Evolutionary conservation across 1,140 invertebrate genomes (phyloP), one percentile per base, ranked within the genome.

Genomic region (Cyrtorhinus lividipennis): DNA sequence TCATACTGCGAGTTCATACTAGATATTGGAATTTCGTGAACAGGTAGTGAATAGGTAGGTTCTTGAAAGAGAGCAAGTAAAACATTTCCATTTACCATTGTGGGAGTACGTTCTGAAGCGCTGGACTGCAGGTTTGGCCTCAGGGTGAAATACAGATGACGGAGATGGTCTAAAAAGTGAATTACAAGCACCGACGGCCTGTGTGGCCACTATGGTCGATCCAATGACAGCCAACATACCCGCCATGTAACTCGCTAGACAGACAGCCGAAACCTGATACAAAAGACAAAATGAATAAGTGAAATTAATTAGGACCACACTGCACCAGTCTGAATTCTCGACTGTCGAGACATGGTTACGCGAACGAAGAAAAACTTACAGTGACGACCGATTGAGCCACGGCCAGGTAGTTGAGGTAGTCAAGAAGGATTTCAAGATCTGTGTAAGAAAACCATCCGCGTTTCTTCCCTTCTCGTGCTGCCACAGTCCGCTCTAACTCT

Each of bases 371-470:
- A 56, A 38, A 15, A 68, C 69, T 68, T 67, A 77, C 80, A 62
- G 79, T 79, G 18, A 81, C 68, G 38, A 83, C 67, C 62, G 78
- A 79, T 63, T 79, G 78, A 46, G 79, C 74, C 23, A 86, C 66
- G 22, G 75, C 69, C 24, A 72, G 62, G 56, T 78, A 68, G 65
- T 80, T 75, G 64, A 79, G 71, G 44, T 73, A 75, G 48, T 82
- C 76, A 63, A 82, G 70, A 25, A 90, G 70, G 62, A 79, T 80
- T 64, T 78, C 73, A 23, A 94, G 71, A 76, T 95, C 92, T 1
- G 84, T 80, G 69, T 94, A 95, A 0, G 90, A 88, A 69, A 90
- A 87, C 84, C 86, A 92, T 0, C 89, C 89, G 24, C 87, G 77
- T 45, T 83, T 77, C 24, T 76, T 72, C 2, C 85, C 87, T 75